Conservation (phyloP, 2,113 vertebrate genomes). For the Siphamia tubifer region DNA sequence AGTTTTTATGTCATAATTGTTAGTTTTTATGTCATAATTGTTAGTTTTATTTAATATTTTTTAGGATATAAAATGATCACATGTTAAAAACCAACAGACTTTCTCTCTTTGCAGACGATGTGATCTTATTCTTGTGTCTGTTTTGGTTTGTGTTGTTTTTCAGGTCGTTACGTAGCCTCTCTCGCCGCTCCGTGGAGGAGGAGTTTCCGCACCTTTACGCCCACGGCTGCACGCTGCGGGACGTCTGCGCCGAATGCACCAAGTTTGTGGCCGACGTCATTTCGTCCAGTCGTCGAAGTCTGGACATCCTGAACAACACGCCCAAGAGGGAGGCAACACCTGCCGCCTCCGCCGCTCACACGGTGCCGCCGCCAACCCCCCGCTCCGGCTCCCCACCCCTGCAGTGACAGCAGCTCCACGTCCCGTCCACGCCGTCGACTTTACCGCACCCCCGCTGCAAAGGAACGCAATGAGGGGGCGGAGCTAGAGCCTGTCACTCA, state of each 20-base stretch:
- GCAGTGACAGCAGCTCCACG: not conserved
- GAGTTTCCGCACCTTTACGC: slow-evolving; percentile 95
- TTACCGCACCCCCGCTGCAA: slow-evolving; percentile 7
- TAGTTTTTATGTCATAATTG: too few relatives aligned
- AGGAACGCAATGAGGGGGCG: slow-evolving; percentile 29
- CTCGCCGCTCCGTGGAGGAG: slow-evolving; percentile 86
- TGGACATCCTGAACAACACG: slow-evolving; percentile 88
- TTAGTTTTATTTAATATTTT: too few relatives aligned
- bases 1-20: too few relatives aligned
- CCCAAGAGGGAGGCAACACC: slow-evolving; percentile 73
- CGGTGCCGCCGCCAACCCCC: slow-evolving; percentile 33
- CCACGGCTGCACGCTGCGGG: slow-evolving; percentile 88
- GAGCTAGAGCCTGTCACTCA: not conserved
- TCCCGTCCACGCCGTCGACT: not conserved
- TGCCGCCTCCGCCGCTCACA: slow-evolving; percentile 3
- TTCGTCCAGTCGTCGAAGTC: slow-evolving; percentile 90
- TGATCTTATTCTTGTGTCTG: too few relatives aligned
- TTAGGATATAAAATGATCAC: too few relatives aligned
- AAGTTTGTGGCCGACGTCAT: slow-evolving; percentile 90
- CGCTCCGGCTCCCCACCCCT: not conserved
- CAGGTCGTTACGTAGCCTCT: slow-evolving; percentile 85
- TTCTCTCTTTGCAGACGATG: too few relatives aligned
- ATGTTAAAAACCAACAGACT: too few relatives aligned
- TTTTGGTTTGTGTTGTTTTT: not conserved
- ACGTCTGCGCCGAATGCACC: slow-evolving; percentile 89